Conservation (phyloP, 2,888 invertebrate genomes). For the Caenorhabditis sp. region DNA sequence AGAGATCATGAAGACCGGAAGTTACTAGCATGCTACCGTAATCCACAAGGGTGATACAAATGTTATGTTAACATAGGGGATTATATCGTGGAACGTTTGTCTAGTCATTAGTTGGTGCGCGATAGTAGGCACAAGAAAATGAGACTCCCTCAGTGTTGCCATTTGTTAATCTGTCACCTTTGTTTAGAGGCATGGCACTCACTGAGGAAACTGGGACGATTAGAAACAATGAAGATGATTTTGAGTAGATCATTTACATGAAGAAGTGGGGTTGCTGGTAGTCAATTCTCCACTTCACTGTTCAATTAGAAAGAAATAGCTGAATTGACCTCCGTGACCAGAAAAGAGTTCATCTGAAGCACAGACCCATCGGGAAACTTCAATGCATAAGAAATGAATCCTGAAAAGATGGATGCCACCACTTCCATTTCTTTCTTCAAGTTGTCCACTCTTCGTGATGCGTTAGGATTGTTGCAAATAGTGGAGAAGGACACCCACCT, state of each 20-base stretch:
- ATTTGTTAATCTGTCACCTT: conserved; percentile 65
- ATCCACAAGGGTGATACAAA: conserved; percentile 33
- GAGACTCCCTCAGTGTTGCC: conserved; percentile 30
- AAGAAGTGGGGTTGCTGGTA: background rate
- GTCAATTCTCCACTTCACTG: background rate
- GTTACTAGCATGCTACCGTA: background rate
- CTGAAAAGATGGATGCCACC: conserved; percentile 28
- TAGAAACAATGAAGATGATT: conserved; percentile 41
- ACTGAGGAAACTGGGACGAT: conserved; percentile 26
- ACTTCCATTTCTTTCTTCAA: conserved; percentile 33
- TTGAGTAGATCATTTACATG: conserved; percentile 3
- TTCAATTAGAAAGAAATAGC: background rate
- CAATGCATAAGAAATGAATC: conserved; percentile 56
- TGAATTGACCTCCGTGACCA: conserved; percentile 13
- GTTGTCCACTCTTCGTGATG: conserved; percentile 28
- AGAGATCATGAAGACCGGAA: conserved; percentile 20
- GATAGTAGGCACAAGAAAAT: conserved; percentile 39
- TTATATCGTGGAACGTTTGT: conserved; percentile 56
- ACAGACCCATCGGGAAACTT: conserved; percentile 15
- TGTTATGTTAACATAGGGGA: conserved; percentile 56
- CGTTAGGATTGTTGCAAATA: conserved; percentile 51
- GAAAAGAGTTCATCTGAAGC: conserved; percentile 8
- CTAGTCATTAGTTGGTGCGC: conserved; percentile 61
- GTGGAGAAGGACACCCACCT: conserved; percentile 24
- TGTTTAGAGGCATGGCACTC: conserved; percentile 43